Percentiles rank a stretch among this genome's conserved stretches.
phyloP scores from a whole-genome alignment of 1,140 invertebrate species.

The Dryas iulia region DNA sequence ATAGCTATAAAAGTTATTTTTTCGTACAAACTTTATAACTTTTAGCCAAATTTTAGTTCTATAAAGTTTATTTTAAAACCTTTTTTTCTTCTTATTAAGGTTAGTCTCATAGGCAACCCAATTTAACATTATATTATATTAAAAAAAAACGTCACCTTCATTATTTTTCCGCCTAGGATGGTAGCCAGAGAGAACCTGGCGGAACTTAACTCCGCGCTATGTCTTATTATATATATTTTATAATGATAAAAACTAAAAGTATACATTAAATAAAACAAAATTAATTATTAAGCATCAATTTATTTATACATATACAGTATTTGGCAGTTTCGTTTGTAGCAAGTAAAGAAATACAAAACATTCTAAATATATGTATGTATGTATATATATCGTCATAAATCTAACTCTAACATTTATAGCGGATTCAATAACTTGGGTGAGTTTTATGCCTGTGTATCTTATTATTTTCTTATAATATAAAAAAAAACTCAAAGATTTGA shows the following conservation, averaged over 20 bases:
- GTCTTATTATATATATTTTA: too few species aligned
- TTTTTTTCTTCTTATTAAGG: not conserved
- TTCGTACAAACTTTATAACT: not conserved
- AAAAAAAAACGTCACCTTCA: too few species aligned
- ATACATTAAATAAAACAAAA: slow-evolving; percentile 34
- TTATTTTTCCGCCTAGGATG: too few species aligned
- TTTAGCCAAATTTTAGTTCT: not conserved
- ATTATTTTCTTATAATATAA: not conserved
- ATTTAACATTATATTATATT: too few species aligned
- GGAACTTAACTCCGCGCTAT: too few species aligned
- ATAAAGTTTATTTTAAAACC: not conserved
- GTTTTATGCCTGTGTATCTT: not conserved
- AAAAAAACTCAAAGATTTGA: not conserved
- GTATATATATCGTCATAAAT: slow-evolving; percentile 16
- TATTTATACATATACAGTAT: slow-evolving; percentile 66
- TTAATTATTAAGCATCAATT: slow-evolving; percentile 51
- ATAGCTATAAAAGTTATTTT: not conserved
- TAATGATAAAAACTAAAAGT: too few species aligned
- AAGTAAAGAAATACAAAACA: slow-evolving; percentile 53
- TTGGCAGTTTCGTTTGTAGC: slow-evolving; percentile 62
- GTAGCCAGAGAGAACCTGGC: too few species aligned
- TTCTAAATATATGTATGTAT: slow-evolving; percentile 31
- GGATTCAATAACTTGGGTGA: slow-evolving; percentile 7
- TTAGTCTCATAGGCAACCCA: too few species aligned
- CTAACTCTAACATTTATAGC: slow-evolving; percentile 49